phyloP scores from a whole-genome alignment of 2,797 vertebrate species.

The Danio aesculapii region DNA sequence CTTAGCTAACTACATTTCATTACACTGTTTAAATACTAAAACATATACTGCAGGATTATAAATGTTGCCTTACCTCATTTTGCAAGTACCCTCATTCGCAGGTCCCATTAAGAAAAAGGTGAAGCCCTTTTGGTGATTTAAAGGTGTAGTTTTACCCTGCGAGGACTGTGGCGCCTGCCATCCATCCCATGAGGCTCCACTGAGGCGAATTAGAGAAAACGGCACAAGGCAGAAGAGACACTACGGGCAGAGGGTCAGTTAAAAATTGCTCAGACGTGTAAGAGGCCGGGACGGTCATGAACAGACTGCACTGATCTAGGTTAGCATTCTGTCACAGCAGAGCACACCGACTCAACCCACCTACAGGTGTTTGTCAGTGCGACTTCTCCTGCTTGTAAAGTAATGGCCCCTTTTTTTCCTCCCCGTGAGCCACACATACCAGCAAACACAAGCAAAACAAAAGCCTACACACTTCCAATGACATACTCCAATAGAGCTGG shows the following conservation, averaged over 20 bases:
- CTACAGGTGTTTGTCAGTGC: slow-evolving; percentile 22
- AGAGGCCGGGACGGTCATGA: slow-evolving; percentile 5
- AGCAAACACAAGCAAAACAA: slow-evolving; percentile 11
- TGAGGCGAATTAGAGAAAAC: slow-evolving; percentile 30
- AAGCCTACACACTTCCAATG: slow-evolving; percentile 42
- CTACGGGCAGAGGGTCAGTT: slow-evolving; percentile 51
- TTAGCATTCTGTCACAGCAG: slow-evolving; percentile 16
- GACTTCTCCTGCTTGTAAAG: neutral
- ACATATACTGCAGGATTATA: neutral
- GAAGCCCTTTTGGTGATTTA: slow-evolving; percentile 20
- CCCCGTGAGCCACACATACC: neutral
- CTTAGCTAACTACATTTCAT: neutral
- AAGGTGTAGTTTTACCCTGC: slow-evolving; percentile 16
- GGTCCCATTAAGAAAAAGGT: neutral
- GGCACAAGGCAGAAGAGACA: slow-evolving; percentile 9
- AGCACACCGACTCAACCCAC: slow-evolving; percentile 28
- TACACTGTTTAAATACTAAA: slow-evolving; percentile 1
- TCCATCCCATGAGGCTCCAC: slow-evolving; percentile 29
- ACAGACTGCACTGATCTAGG: slow-evolving; percentile 39
- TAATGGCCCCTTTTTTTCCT: slow-evolving; percentile 19
- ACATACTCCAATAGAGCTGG: slow-evolving; percentile 52
- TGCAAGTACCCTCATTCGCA: neutral
- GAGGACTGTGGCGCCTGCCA: slow-evolving; percentile 33
- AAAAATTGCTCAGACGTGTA: slow-evolving; percentile 47
- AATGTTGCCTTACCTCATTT: slow-evolving; percentile 8